phyloP scores from a whole-genome alignment of 2,888 invertebrate genomes.

The Orchestes rusci region DNA sequence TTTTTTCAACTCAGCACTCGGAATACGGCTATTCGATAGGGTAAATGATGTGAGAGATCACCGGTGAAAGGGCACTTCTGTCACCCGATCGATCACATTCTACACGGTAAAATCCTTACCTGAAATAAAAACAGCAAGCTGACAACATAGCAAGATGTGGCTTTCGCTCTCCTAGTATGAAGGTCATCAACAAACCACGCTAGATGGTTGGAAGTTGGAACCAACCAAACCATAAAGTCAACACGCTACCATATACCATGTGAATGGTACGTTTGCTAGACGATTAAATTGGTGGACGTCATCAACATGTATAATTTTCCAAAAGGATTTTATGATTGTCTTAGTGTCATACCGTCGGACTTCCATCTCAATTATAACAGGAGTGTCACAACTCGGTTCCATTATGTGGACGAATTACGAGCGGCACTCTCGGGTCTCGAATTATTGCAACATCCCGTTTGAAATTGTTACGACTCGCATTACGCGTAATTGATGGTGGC shows the following conservation, averaged over 20 bases:
- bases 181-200: conserved; percentile 18
- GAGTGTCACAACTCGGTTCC: conserved; percentile 15
- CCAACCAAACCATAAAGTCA: conserved; percentile 1
- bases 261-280: no score
- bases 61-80: background rate
- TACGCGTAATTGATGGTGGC: conserved; percentile 17
- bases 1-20: no score
- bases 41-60: no score
- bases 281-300: no score
- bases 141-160: conserved; percentile 15
- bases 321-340: background rate
- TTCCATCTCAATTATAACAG: conserved; percentile 16
- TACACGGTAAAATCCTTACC: background rate
- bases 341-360: background rate
- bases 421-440: no score
- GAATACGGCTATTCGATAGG: no score
- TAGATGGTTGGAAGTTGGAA: conserved; percentile 9
- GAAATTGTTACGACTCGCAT: conserved; percentile 16
- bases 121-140: background rate
- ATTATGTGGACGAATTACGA: conserved; percentile 16
- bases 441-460: conserved; percentile 22
- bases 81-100: background rate
- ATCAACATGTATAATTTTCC: no score
- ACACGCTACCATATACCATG: no score
- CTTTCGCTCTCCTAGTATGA: conserved; percentile 22